Base-by-base conservation (phyloP, 2,797 vertebrate species). In the Helicolenus hilgendorfi region DNA sequence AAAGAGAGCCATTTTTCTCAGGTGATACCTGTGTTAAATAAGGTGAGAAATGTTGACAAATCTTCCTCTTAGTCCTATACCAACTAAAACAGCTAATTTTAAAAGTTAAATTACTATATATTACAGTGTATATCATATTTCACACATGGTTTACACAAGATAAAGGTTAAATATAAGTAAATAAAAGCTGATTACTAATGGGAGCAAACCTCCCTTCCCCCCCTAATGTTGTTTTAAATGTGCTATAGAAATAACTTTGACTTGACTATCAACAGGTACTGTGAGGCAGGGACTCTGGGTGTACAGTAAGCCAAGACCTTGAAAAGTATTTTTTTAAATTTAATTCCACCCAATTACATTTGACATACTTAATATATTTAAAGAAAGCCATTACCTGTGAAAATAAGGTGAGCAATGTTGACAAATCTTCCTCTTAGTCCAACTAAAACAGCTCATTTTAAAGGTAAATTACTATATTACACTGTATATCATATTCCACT, bases 181-280 rank as follows among this genome's bases (percentile, higher is more conserved):
- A 74, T 0, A 36, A 7, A 77, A 67, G 15, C 8, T 1, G 1
- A 22, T 33, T 59, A 27, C 1, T 27, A 82, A 68, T 2, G 27
- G 59, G n/a, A 80, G 29, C 55, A 85, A 69, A 29, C 41, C 18
- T 22, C 90, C 86, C 89, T 91, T 78, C 36, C 11, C 36, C 13
- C 0, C 13, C 38, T 38, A 2, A 41, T 41, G 38, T 41, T 41
- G 38, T 41, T 41, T 41, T 41, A 1, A 41, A 41, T 41, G 38
- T 41, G 38, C 1, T 41, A 41, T 15, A 41, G 38, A 41, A 41
- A 15, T 41, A 41, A 4, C 4, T 4, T 29, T 29, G 27, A 29
- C 27, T 29, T 29, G 27, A 29, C n/a, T 41, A 41, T 41, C 38
- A 2, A 41, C 38, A 41, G 38, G 38, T 41, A 2, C 14, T 15